Evolutionary conservation across 2,113 vertebrate genomes (phyloP).

Genomic region (Nothocercus julius): DNA sequence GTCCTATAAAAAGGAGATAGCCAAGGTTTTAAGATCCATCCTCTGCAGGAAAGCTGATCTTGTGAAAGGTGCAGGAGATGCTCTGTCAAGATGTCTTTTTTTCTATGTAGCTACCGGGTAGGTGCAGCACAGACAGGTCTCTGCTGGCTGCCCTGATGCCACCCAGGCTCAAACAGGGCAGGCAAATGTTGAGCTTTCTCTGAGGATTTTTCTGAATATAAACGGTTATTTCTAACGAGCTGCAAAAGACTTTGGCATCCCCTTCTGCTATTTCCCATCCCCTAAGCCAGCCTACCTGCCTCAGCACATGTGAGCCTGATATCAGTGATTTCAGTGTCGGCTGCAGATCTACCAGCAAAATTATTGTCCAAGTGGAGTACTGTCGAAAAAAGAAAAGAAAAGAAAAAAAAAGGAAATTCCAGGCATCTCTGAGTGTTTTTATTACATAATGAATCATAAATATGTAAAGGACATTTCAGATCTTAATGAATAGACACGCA

Average conservation of each 20-base stretch:
- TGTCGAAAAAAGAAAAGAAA: too few species aligned
- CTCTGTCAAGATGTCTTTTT: background rate
- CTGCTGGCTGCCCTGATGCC: rapidly evolving
- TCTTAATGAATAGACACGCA: background rate
- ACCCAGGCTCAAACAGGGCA: background rate
- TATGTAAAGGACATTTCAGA: background rate
- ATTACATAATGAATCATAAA: background rate
- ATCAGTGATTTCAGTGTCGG: too few species aligned
- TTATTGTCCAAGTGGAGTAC: too few species aligned
- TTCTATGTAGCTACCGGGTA: too few species aligned
- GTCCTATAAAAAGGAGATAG: background rate
- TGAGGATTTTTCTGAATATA: background rate
- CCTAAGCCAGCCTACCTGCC: too few species aligned
- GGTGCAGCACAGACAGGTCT: background rate
- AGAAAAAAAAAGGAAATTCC: background rate
- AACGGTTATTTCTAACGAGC: background rate
- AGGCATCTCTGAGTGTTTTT: background rate
- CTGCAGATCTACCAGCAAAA: too few species aligned
- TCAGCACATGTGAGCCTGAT: too few species aligned
- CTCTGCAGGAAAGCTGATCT: background rate
- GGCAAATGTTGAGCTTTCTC: background rate
- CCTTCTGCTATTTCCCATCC: rapidly evolving
- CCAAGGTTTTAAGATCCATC: background rate
- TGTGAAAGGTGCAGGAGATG: background rate
- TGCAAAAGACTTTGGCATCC: background rate